Evolutionary conservation across 2,113 vertebrate species (phyloP).

Genomic region (Pygoscelis adeliae): DNA sequence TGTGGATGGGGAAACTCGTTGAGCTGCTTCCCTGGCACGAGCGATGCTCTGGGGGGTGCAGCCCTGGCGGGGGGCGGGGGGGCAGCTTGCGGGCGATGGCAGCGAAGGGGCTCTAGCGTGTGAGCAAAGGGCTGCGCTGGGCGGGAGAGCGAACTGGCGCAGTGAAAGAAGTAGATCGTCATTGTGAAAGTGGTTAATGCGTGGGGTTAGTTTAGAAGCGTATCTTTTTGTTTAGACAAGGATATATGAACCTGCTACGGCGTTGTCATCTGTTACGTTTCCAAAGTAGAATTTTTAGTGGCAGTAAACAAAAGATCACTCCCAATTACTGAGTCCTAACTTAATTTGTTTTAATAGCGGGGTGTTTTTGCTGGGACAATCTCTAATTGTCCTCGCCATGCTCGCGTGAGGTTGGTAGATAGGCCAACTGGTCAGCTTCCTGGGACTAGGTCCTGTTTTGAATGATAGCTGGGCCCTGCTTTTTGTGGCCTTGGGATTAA

Average conservation of each 20-base stretch:
- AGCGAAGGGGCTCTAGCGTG: not conserved
- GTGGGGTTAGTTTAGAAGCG: not conserved
- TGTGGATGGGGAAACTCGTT: not conserved
- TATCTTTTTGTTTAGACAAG: not conserved
- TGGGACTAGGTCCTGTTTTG: not conserved
- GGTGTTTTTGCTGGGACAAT: not conserved
- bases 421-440: not conserved
- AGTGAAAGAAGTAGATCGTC: not conserved
- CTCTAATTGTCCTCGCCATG: not conserved
- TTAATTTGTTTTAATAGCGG: not conserved
- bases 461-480: not conserved
- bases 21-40: not conserved
- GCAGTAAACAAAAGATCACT: not conserved
- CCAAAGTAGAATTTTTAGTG: not conserved
- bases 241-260: not conserved
- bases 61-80: not conserved
- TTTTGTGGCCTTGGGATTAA: not conserved
- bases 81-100: not conserved
- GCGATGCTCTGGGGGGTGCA: fast-evolving
- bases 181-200: too few relatives aligned
- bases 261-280: not conserved
- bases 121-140: not conserved
- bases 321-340: not conserved
- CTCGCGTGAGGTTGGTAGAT: not conserved
- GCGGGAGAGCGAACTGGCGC: fast-evolving